Percentiles rank a stretch among this genome's conserved stretches.
Evolutionary conservation across 2,797 vertebrate genomes (phyloP).

Genomic region (Oceanodroma leucorhoa): DNA sequence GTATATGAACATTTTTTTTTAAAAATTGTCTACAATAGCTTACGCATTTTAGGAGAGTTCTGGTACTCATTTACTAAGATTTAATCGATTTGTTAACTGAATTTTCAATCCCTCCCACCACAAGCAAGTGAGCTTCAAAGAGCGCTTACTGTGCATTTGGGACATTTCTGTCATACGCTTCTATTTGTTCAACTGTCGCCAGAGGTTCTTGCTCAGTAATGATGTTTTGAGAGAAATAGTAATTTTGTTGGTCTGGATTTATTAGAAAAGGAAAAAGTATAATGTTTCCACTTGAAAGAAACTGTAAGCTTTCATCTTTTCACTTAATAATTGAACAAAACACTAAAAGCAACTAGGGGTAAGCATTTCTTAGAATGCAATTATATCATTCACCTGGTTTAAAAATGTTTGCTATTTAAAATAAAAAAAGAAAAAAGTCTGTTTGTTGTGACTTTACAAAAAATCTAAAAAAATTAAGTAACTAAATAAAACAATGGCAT

Average conservation of each 20-base stretch:
- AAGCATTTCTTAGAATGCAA: no score
- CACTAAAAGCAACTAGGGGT: no score
- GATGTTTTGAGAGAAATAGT: no score
- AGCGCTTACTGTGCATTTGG: background rate
- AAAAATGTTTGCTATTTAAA: no score
- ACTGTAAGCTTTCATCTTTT: no score
- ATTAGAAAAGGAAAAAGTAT: no score
- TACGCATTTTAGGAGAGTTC: constrained; percentile 74
- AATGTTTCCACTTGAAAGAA: no score
- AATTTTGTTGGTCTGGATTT: no score
- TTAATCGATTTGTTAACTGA: constrained; percentile 72
- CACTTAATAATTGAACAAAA: no score
- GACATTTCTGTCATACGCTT: no score
- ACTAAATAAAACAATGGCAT: constrained; percentile 51
- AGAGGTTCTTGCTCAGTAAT: constrained; percentile 68
- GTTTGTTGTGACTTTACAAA: constrained; percentile 64
- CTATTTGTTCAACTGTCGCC: constrained; percentile 18
- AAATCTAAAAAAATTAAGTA: background rate
- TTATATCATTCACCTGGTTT: no score
- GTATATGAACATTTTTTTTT: constrained; percentile 71
- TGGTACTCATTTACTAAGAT: constrained; percentile 68
- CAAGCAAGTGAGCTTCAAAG: constrained; percentile 61
- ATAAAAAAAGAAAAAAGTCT: background rate
- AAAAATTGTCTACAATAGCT: constrained; percentile 75
- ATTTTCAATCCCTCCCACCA: constrained; percentile 49